These are phyloP conservation scores for Parasteatoda lunata DNA, from an alignment of 2,888 invertebrate species.

Conservation along the genomic window DNA sequence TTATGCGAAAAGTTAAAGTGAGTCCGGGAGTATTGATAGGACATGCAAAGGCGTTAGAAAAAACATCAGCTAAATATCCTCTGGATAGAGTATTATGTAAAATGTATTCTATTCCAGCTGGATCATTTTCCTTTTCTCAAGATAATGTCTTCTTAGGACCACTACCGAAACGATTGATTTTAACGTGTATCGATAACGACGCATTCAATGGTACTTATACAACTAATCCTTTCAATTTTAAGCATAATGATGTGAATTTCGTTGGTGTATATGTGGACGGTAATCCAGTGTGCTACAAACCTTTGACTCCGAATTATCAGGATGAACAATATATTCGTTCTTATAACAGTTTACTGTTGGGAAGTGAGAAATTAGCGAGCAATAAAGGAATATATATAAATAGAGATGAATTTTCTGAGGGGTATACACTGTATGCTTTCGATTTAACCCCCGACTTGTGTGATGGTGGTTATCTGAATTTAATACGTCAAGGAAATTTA, in stretches of 20 bases:
- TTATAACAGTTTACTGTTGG: slow-evolving; percentile 17
- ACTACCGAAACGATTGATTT: slow-evolving; percentile 16
- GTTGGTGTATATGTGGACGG: no score
- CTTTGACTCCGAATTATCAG: no score
- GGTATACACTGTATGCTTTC: slow-evolving; percentile 28
- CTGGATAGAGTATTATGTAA: no score
- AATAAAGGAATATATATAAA: slow-evolving; percentile 67
- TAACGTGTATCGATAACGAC: slow-evolving; percentile 21
- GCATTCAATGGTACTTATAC: no score
- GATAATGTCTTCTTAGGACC: no score
- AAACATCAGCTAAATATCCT: slow-evolving; percentile 22
- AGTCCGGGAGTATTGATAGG: no score
- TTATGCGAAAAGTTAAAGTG: no score
- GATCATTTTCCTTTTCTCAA: slow-evolving; percentile 7
- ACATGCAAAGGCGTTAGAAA: slow-evolving; percentile 20
- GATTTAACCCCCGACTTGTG: slow-evolving; percentile 40
- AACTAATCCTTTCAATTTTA: no score
- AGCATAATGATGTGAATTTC: no score
- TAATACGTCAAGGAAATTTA: no score
- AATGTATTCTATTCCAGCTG: slow-evolving; percentile 28
- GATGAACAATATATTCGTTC: no score
- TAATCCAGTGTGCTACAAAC: no score
- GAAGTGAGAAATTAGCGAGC: slow-evolving; percentile 1
- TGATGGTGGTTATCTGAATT: slow-evolving; percentile 12
- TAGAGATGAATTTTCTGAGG: slow-evolving; percentile 31